Evolutionary conservation across 1,140 invertebrate species (phyloP), one percentile per base, ranked within the genome.

Genomic region (Maconellicoccus hirsutus): DNA sequence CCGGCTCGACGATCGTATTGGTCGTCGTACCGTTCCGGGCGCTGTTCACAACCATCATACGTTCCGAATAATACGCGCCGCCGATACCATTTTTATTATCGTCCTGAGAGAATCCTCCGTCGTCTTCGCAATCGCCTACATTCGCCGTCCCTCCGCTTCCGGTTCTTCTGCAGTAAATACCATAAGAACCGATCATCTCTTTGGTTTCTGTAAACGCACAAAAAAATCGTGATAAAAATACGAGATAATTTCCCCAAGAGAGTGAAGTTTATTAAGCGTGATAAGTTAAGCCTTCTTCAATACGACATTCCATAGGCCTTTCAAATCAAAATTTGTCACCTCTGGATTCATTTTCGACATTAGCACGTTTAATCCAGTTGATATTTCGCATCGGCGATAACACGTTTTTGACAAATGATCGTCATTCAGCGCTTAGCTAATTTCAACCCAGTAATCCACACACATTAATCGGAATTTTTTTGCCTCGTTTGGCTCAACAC

Each of bases 121-220:
- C 61, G 16, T 66, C 61, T 25, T 66, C 19, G n/a, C n/a, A 19
- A 16, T 52, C 16, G 6, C 42, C 29, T 12, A 33, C 12, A 33
- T 12, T 12, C 3, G 29, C 4, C 3, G 29, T 12, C 3, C 29
- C 29, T 33, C 29, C 29, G 16, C 16, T 22, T 3, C 21, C 21
- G 3, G 52, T 23, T 10, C 61, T 10, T 25, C 61, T 23, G 19
- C 61, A 66, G 61, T 66, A 66, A 10, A 66, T 19, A 10, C 61
- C 61, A 16, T 66, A 66, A 12, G 61, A 66, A 16, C 61, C 61
- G 25, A 66, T 66, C 61, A 66, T 66, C 22, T 66, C 61, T 25
- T 66, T 66, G 22, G 61, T 66, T 25, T 66, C 61, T 66, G 22
- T 26, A 66, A 66, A 25, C 3, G n/a, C 4, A 59, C 21, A 33